Percentiles rank a stretch among this genome's conserved stretches.
Conservation (phyloP, 2,797 vertebrate species). For the Eupleurogrammus muticus region DNA sequence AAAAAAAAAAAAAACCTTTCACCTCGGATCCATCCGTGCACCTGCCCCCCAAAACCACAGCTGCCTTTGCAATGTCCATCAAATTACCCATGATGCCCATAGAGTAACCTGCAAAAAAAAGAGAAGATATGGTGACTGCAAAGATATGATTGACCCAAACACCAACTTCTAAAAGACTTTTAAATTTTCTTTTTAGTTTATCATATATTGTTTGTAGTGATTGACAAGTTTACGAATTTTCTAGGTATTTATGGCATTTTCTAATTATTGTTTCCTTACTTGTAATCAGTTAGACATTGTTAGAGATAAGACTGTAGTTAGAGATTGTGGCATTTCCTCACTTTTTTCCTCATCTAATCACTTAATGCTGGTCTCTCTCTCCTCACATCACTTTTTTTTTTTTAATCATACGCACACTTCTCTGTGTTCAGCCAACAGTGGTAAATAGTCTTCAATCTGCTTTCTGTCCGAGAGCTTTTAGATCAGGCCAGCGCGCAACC, state of each 20-base stretch:
- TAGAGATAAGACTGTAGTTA: too few relatives aligned
- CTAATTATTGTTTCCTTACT: background rate
- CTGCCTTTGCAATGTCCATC: background rate
- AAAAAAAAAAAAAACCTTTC: too few relatives aligned
- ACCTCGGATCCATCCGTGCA: background rate
- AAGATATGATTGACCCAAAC: too few relatives aligned
- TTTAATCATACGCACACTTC: background rate
- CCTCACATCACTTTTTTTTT: slow-evolving; percentile 12
- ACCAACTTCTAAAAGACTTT: too few relatives aligned
- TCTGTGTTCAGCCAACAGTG: background rate
- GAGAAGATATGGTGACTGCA: too few relatives aligned
- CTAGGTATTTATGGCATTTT: background rate
- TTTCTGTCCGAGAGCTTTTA: slow-evolving; percentile 49
- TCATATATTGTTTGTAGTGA: background rate
- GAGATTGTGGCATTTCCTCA: background rate
- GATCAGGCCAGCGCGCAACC: slow-evolving; percentile 42
- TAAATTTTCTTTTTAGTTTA: too few relatives aligned
- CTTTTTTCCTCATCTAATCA: slow-evolving; percentile 7
- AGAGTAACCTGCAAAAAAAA: background rate
- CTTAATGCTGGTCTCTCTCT: slow-evolving; percentile 11
- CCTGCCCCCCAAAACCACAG: background rate
- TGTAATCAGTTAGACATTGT: background rate
- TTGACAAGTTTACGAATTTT: background rate
- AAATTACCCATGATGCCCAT: slow-evolving; percentile 17
- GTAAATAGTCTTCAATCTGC: slow-evolving; percentile 25